Conservation (phyloP, 92 coral and sea anemone genomes). For the Umimayanthus kanabou region DNA sequence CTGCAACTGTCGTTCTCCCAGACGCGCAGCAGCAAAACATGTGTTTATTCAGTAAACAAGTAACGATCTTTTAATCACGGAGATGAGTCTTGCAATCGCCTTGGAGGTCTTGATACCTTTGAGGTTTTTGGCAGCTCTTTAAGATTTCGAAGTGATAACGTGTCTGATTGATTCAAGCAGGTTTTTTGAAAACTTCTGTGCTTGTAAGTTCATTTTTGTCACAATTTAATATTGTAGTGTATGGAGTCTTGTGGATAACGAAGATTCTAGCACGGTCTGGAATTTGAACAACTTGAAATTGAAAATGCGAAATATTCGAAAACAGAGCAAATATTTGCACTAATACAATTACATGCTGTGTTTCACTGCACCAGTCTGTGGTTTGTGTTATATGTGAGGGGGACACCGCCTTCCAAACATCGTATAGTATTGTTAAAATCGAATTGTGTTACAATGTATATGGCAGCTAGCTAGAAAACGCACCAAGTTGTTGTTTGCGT, state of each 20-base stretch:
- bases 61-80: conserved; percentile 20
- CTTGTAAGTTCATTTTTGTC: too few relatives aligned
- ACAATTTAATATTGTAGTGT: too few relatives aligned
- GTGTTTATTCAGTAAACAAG: not conserved
- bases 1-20: not conserved
- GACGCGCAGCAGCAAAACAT: not conserved
- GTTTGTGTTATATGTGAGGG: not conserved
- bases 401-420: not conserved
- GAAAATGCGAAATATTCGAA: conserved; percentile 5
- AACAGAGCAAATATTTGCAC: not conserved
- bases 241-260: not conserved
- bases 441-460: too few relatives aligned
- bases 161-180: not conserved
- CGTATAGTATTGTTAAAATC: too few relatives aligned
- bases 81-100: not conserved
- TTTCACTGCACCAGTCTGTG: not conserved
- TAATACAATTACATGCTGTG: conserved; percentile 15
- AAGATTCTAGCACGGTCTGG: not conserved
- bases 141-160: not conserved
- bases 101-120: not conserved
- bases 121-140: conserved; percentile 19
- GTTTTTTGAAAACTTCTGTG: not conserved
- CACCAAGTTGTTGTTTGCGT: not conserved
- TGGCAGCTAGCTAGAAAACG: too few relatives aligned
- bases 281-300: not conserved